A percentile compares a stretch with the other conserved stretches of the same genome.
Evolutionary conservation across 1,140 invertebrate species (phyloP).

Genomic region (Araneus ventricosus): DNA sequence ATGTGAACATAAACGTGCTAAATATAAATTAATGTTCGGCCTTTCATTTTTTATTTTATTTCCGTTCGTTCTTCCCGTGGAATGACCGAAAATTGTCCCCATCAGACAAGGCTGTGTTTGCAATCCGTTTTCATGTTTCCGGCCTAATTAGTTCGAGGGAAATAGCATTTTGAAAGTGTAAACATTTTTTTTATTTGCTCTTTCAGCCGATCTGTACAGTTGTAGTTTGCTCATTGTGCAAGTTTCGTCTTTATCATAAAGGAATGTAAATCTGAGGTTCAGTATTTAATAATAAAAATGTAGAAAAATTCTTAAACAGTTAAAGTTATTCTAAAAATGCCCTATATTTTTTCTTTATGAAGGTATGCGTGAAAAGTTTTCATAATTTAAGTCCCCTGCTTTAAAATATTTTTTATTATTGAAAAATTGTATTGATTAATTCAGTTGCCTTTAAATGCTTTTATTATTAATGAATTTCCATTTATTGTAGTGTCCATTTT

Average conservation of each 20-base stretch:
- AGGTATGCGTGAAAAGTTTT: too few relatives aligned
- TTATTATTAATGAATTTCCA: too few relatives aligned
- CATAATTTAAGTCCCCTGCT: too few relatives aligned
- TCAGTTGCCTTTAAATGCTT: too few relatives aligned
- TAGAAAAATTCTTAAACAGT: too few relatives aligned
- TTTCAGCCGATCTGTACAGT: neutral
- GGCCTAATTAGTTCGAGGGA: conserved; percentile 29
- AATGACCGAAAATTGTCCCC: neutral
- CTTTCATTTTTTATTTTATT: neutral
- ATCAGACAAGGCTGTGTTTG: neutral
- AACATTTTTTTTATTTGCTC: neutral
- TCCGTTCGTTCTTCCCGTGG: neutral
- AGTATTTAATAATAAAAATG: too few relatives aligned
- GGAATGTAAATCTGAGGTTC: too few relatives aligned
- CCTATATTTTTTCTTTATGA: too few relatives aligned
- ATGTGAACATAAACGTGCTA: neutral
- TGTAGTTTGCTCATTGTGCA: neutral
- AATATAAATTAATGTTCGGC: neutral
- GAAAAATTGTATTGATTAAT: too few relatives aligned
- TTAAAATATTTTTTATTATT: too few relatives aligned
- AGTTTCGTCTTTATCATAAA: neutral
- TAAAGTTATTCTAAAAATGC: too few relatives aligned
- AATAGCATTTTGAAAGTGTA: neutral
- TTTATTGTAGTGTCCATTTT: too few relatives aligned
- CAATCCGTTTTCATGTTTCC: conserved; percentile 7